Evolutionary conservation across 2,888 invertebrate genomes (phyloP), one percentile per base, ranked within the genome.

Genomic region (Xanthostigma xanthostigma): DNA sequence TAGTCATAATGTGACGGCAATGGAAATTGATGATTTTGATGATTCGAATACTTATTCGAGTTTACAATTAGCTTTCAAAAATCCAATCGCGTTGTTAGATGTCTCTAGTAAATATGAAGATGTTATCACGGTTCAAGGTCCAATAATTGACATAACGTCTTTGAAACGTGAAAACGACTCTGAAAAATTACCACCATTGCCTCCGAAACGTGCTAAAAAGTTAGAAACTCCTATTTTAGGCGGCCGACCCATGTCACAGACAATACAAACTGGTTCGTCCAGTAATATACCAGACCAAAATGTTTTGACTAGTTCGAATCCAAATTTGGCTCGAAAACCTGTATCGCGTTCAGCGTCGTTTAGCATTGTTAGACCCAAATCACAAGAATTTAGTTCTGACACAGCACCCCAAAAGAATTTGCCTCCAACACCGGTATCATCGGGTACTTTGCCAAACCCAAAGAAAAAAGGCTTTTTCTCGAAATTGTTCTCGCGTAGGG

Each of bases 11-110:
- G 43, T 38, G 33, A 17, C 12, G 12, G 64, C 69, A 9, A 68
- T 72, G 63, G 79, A 79, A 41, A 57, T 69, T 1, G 82, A 80
- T 40, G 79, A 78, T 39, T 84, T 84, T 53, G 79, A 83, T 59
- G 89, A 89, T 58, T 75, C 82, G 36, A 82, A 83, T 50, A 87
- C 87, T 0, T 90, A 90, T 59, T 84, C 86, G 1, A 89, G 89
- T 60, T 67, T 90, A 46, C 90, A 90, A 61, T 72, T 86, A 60
- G 90, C 90, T 0, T 89, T 89, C 69, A 86, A 81, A 64, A 88
- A 90, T 65, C 89, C 89, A 0, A 69, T 87, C 2, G 70, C 74
- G 27, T 75, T 84, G 50, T 66, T 69, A 1, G 63, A 65, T 44
- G 60, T 64, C 1, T 56, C 61, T n/a, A 56, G 56, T 39, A 69